These are phyloP conservation scores for Chionis minor DNA, from an alignment of 2,113 vertebrate genomes.

Conservation along the genomic window DNA sequence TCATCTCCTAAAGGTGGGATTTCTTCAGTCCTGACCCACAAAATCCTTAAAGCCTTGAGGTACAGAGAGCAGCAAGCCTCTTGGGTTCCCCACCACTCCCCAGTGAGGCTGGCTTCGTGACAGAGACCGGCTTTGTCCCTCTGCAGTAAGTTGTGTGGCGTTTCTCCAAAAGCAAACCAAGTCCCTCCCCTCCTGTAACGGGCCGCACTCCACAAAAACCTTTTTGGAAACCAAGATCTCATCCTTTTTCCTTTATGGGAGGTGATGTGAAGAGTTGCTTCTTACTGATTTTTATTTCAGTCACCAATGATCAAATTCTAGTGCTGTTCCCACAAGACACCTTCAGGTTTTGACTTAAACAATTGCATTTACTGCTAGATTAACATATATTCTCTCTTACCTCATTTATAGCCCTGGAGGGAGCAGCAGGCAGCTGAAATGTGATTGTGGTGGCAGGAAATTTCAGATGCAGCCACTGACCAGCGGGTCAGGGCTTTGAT, in stretches of 20 bases:
- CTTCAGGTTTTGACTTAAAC: neutral
- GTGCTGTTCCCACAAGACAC: neutral
- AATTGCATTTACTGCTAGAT: neutral
- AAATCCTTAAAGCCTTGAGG: neutral
- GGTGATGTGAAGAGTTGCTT: neutral
- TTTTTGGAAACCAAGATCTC: neutral
- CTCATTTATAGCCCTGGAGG: neutral
- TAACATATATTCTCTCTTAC: neutral
- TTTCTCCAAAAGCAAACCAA: neutral
- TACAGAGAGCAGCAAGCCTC: neutral
- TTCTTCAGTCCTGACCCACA: neutral
- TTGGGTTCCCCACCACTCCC: neutral
- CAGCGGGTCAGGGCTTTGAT: neutral
- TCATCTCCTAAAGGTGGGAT: neutral
- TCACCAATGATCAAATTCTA: neutral
- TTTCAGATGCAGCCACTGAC: neutral
- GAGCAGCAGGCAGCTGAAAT: neutral
- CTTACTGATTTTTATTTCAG: neutral
- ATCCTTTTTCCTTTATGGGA: neutral
- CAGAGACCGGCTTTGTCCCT: neutral
- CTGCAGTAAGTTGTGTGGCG: rapidly evolving
- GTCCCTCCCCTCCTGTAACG: rapidly evolving
- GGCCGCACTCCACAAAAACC: neutral
- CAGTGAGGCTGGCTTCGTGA: neutral
- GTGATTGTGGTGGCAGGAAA: neutral